Evolutionary conservation across 2,797 vertebrate species (phyloP).

Genomic region (Brotogeris chrysoptera): DNA sequence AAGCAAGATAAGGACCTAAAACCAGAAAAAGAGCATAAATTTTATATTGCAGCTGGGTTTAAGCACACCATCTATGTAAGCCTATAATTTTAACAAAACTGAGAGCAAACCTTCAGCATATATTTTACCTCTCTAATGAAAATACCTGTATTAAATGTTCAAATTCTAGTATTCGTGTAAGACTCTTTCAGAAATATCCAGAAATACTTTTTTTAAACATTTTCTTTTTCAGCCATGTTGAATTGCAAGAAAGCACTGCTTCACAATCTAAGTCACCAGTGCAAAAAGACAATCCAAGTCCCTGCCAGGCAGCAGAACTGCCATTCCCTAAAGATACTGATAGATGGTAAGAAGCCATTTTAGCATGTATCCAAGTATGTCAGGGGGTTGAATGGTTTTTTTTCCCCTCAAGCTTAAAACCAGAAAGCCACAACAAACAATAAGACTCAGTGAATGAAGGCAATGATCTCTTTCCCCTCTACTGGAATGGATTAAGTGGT

Average conservation of each 20-base stretch:
- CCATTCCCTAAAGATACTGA: neutral
- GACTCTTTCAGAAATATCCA: neutral
- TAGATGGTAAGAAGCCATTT: neutral
- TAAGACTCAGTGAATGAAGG: neutral
- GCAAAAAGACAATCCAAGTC: neutral
- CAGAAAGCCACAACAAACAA: neutral
- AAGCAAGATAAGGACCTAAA: conserved; percentile 95
- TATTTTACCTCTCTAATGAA: neutral
- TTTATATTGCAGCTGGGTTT: neutral
- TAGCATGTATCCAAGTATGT: neutral
- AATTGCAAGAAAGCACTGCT: neutral
- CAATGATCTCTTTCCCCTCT: neutral
- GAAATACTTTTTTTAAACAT: neutral
- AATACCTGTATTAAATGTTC: neutral
- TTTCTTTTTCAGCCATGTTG: neutral
- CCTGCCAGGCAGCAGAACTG: neutral
- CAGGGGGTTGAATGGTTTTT: accelerated
- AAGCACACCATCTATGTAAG: neutral
- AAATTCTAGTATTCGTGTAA: neutral
- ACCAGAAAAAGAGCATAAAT: neutral
- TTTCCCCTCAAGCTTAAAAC: neutral
- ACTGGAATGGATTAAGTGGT: neutral
- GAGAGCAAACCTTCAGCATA: neutral
- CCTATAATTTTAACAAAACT: neutral
- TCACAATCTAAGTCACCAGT: neutral